Base-by-base conservation (phyloP, 1,140 invertebrate genomes). In the Zaprionus nigranus region DNA sequence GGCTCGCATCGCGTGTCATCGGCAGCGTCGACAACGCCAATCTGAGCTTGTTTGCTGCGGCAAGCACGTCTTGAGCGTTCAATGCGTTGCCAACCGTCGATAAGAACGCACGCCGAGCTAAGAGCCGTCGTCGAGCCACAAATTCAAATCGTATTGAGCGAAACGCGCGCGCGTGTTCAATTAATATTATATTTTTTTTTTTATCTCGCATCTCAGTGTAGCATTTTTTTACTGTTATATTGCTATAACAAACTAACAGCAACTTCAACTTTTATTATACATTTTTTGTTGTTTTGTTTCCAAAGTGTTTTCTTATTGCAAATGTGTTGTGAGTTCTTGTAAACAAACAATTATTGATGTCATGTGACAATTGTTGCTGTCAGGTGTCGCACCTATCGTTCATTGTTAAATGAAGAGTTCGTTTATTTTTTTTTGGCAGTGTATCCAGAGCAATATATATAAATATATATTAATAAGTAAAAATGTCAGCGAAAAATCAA, bases 401-500 rank as follows among this genome's bases (percentile, higher is more conserved):
- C 12, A 56, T 20, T 13, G n/a, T 5, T 20, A 28, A 57, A 22
- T 65, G 24, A 40, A 66, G 54, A 15, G 7, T 17, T 26, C 30
- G 13, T 57, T 57, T 17, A 5, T 9, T 24, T 54, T 54, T 54
- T 24, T 54, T 54, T 13, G 53, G 57, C n/a, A 46, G 40, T 46
- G 40, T 46, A 46, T 3, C 1, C 40, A 17, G 9, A 17, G 13
- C 38, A 40, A 40, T n/a, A 6, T 34, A 6, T 34, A 34, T 34
- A 2, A 3, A 7, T n/a, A n/a, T n/a, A 15, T n/a, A n/a, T n/a
- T 2, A 40, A n/a, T 6, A 7, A 46, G 53, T 20, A 51, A 82
- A 69, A 71, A 92, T 92, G 92, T 82, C 88, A 40, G 61, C 85
- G n/a, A 92, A 91, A 80, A 92, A 92, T 79, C 92, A 92, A 82